Evolutionary conservation across 1,140 invertebrate genomes (phyloP), one percentile per base, ranked within the genome.

Genomic region (Bombus turneri): DNA sequence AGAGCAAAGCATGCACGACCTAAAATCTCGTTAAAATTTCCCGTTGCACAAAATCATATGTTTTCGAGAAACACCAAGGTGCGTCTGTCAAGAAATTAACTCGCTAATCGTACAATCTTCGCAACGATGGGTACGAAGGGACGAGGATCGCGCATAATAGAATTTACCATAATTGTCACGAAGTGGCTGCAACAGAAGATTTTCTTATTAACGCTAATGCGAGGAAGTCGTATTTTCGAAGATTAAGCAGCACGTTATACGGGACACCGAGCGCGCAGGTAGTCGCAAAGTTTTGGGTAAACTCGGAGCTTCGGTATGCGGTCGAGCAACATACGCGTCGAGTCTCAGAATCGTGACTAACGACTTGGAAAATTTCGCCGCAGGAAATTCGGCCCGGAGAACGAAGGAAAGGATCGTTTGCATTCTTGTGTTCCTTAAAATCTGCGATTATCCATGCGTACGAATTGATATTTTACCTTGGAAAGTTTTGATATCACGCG

Each of bases 321-420:
- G 47, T 53, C 18, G 47, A 53, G 47, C 47, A 53, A 53, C 47
- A 53, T 22, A 53, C 47, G 47, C 18, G 47, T 22, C 18, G 8
- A 53, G 39, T 39, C 81, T 76, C 83, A 57, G 84, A 88, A 85
- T 82, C 76, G 83, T 53, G 71, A 89, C 66, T 85, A 91, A 91
- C 87, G 85, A 86, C 31, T 81, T 89, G 87, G 89, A 91, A 91
- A 91, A 91, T 91, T 89, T 83, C 31, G 39, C 47, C 47, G 18
- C 5, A 53, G 47, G 47, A 53, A 53, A 53, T 53, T 53, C 47
- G 6, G 0, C 47, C 47, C 18, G 8, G 47, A 53, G 47, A 53
- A 53, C 59, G 59, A 47, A 73, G 84, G 6, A 72, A 87, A 86
- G 72, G 78, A 79, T 86, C 86, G 81, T 88, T 76, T 86, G 53